phyloP scores from a whole-genome alignment of 2,113 vertebrate species.

The Phycodurus eques region DNA sequence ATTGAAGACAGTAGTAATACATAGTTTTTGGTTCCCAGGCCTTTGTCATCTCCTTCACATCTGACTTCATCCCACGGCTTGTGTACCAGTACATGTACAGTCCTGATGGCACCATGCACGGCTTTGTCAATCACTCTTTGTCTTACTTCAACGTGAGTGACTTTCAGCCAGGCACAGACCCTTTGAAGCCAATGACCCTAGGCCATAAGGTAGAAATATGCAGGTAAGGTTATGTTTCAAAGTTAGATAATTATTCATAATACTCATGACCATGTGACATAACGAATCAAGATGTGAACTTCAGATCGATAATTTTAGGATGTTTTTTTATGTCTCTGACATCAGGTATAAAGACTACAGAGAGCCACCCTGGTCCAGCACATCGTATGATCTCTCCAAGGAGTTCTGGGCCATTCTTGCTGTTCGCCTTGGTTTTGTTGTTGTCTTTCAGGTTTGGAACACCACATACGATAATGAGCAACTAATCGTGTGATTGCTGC shows the following conservation, averaged over 20 bases:
- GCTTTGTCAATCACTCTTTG: conserved; percentile 92
- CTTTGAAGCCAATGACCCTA: conserved; percentile 76
- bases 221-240: conserved; percentile 77
- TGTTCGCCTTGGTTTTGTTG: conserved; percentile 88
- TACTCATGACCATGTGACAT: neutral
- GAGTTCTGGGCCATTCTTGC: conserved; percentile 96
- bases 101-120: conserved; percentile 87
- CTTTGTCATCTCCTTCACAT: conserved; percentile 97
- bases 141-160: conserved; percentile 93
- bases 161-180: conserved; percentile 84
- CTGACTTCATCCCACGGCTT: conserved; percentile 97
- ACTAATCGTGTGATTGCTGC: neutral
- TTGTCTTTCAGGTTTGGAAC: conserved; percentile 88
- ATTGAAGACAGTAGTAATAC: neutral
- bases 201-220: conserved; percentile 84
- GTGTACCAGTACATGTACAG: conserved; percentile 97
- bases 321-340: neutral
- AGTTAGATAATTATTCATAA: neutral
- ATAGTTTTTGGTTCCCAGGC: conserved; percentile 74
- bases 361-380: conserved; percentile 86
- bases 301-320: neutral
- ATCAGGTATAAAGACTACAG: conserved; percentile 94
- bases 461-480: neutral
- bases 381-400: conserved; percentile 89
- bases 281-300: neutral